A percentile compares a stretch with the other conserved stretches of the same genome.
Evolutionary conservation across 2,888 invertebrate species (phyloP).

Genomic region (Tridacna gigas): DNA sequence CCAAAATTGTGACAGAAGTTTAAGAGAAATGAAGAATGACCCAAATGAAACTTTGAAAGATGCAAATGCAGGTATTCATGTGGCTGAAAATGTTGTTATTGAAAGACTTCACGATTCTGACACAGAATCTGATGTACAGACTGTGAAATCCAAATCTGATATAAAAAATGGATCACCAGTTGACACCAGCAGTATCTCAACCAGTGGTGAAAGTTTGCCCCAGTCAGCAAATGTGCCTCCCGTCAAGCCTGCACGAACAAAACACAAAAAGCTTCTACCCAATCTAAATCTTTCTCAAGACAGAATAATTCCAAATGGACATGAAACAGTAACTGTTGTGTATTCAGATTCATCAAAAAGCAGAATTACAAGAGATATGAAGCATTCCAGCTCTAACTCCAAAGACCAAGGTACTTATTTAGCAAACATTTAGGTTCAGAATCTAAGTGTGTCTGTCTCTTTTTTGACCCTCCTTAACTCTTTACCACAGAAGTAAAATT

Average conservation of each 20-base stretch:
- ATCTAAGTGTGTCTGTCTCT: too few species aligned
- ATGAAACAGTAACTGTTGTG: neutral
- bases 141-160: conserved; percentile 1
- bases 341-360: too few species aligned
- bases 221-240: conserved; percentile 33
- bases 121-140: conserved; percentile 4
- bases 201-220: conserved; percentile 20
- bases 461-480: neutral
- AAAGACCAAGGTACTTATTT: neutral
- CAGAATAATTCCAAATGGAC: conserved; percentile 18
- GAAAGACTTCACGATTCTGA: conserved; percentile 5
- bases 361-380: neutral
- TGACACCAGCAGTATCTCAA: neutral
- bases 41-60: too few species aligned
- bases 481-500: neutral
- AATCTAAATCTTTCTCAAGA: conserved; percentile 53
- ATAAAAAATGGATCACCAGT: neutral
- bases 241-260: conserved; percentile 53
- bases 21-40: too few species aligned
- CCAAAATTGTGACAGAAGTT: too few species aligned
- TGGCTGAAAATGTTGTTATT: too few species aligned
- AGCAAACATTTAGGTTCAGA: too few species aligned
- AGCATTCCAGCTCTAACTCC: neutral
- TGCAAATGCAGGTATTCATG: too few species aligned
- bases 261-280: conserved; percentile 46